Conservation (phyloP, 2,888 invertebrate species). For the Diaprepes abbreviatus region DNA sequence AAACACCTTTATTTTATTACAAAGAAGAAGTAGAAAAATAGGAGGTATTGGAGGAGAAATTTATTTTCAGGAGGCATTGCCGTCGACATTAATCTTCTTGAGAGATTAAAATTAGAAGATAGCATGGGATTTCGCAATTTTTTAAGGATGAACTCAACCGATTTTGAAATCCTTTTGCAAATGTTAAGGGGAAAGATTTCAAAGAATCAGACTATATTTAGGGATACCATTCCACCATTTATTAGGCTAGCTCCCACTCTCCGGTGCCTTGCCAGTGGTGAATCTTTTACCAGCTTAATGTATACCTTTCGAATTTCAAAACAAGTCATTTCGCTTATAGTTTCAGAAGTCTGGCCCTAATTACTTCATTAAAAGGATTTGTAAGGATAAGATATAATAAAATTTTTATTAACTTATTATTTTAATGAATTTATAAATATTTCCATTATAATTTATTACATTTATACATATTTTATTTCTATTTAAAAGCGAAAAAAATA, state of each 20-base stretch:
- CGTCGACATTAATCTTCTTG: not conserved
- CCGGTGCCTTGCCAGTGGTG: not conserved
- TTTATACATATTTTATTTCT: not conserved
- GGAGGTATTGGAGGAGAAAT: too few relatives aligned
- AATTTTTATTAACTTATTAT: too few relatives aligned
- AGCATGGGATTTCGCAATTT: not conserved
- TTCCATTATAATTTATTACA: too few relatives aligned
- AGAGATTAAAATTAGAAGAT: not conserved
- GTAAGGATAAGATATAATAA: too few relatives aligned
- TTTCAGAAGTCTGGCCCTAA: too few relatives aligned
- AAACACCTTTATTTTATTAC: too few relatives aligned
- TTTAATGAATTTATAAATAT: too few relatives aligned
- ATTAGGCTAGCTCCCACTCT: not conserved
- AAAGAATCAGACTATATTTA: not conserved
- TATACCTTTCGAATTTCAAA: not conserved
- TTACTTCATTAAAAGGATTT: not conserved
- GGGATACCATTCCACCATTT: not conserved
- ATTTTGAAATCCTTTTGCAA: not conserved
- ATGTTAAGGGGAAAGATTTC: not conserved
- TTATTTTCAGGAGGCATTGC: too few relatives aligned
- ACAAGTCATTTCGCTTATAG: too few relatives aligned
- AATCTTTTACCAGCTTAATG: not conserved
- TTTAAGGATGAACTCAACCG: not conserved
- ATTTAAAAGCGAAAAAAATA: not conserved
- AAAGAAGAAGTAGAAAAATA: too few relatives aligned